Conservation (phyloP, 2,888 invertebrate species). For the Griposia aprilina region DNA sequence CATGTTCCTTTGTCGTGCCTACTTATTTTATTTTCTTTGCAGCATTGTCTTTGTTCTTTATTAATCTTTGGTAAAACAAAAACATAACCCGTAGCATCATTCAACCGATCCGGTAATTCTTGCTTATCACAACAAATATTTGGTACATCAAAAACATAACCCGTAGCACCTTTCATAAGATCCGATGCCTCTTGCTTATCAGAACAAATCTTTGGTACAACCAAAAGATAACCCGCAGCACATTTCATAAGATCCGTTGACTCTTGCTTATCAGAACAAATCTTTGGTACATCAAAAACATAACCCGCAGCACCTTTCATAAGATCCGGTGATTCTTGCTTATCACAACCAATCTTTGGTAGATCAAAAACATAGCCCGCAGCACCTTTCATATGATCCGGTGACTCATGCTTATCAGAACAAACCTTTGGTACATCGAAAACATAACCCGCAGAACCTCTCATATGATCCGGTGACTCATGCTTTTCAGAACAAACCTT, state of each 20-base stretch:
- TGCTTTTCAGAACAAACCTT: too few species aligned
- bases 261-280: background rate
- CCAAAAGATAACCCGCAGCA: background rate
- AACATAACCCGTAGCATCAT: background rate
- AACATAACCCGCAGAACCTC: too few species aligned
- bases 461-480: too few species aligned
- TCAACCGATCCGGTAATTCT: background rate
- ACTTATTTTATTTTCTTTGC: background rate
- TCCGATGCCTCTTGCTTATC: too few species aligned
- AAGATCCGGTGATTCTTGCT: too few species aligned
- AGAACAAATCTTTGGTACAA: background rate
- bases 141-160: background rate
- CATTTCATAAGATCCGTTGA: background rate
- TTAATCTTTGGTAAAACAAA: background rate
- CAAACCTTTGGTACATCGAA: too few species aligned
- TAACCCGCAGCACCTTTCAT: too few species aligned
- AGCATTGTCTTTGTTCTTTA: background rate
- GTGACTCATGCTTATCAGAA: too few species aligned
- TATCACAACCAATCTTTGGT: too few species aligned
- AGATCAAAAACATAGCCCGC: too few species aligned
- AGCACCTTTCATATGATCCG: too few species aligned
- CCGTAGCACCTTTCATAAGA: background rate
- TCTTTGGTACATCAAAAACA: too few species aligned
- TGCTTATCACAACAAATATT: background rate
- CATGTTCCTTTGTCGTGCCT: background rate